Conservation (phyloP, 2,888 invertebrate genomes). For the Pecten maximus region DNA sequence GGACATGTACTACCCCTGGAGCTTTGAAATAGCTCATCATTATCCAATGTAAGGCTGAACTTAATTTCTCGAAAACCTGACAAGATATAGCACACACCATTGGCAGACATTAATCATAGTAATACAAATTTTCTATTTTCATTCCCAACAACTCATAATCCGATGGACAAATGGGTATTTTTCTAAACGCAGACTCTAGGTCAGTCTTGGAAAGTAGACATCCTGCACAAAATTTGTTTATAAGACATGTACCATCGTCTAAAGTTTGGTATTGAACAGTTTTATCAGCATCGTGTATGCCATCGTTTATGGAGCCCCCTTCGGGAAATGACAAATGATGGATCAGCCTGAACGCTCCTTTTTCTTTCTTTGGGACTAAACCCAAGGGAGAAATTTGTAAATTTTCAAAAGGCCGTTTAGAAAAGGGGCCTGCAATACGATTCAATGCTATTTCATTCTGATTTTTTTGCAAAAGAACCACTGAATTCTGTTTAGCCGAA, state of each 20-base stretch:
- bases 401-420: too few relatives aligned
- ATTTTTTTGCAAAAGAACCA: too few relatives aligned
- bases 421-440: too few relatives aligned
- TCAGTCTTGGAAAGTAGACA: neutral
- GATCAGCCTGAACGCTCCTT: neutral
- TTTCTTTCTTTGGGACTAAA: neutral
- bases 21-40: neutral
- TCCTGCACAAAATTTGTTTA: neutral
- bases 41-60: conserved; percentile 44
- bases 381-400: too few relatives aligned
- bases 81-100: conserved; percentile 38
- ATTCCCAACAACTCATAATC: too few relatives aligned
- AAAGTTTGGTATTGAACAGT: neutral
- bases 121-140: too few relatives aligned
- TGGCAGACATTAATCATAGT: conserved; percentile 34
- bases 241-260: neutral
- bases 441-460: too few relatives aligned
- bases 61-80: conserved; percentile 41
- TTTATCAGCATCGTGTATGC: neutral
- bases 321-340: conserved; percentile 16
- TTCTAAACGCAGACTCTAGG: neutral
- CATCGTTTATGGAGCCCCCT: conserved; percentile 11
- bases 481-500: too few relatives aligned
- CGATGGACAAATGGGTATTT: neutral
- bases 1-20: conserved; percentile 40